Percentiles rank a stretch among this genome's conserved stretches.
Evolutionary conservation across 2,113 vertebrate genomes (phyloP).

Genomic region (Donacobius atricapilla): DNA sequence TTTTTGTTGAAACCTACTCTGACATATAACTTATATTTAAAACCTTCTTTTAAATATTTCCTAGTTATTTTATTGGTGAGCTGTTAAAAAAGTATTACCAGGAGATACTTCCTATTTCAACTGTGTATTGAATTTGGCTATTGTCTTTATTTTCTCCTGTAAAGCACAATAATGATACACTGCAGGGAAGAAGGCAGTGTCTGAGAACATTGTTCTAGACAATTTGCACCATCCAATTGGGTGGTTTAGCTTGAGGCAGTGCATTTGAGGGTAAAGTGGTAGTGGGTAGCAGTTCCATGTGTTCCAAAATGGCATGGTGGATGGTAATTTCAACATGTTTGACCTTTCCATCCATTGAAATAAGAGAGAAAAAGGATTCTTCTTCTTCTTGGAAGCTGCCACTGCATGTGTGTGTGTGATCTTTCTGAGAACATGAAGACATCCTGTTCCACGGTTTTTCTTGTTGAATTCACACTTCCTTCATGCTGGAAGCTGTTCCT

Average conservation of each 20-base stretch:
- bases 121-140: not conserved
- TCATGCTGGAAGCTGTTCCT: not conserved
- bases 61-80: not conserved
- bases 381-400: not conserved
- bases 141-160: not conserved
- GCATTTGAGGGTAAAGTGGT: not conserved
- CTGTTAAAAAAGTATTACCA: not conserved
- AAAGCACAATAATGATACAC: not conserved
- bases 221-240: not conserved
- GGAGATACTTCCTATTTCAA: not conserved
- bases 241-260: not conserved
- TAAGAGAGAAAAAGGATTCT: not conserved
- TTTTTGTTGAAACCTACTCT: not conserved
- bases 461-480: not conserved
- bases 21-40: not conserved
- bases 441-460: not conserved
- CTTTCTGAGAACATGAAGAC: not conserved
- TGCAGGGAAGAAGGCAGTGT: not conserved
- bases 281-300: not conserved
- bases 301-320: not conserved
- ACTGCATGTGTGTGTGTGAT: not conserved
- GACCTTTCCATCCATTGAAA: not conserved
- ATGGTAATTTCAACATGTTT: not conserved
- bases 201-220: not conserved
- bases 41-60: not conserved